Evolutionary conservation across 1,140 invertebrate genomes (phyloP).

Genomic region (Cepaea nemoralis): DNA sequence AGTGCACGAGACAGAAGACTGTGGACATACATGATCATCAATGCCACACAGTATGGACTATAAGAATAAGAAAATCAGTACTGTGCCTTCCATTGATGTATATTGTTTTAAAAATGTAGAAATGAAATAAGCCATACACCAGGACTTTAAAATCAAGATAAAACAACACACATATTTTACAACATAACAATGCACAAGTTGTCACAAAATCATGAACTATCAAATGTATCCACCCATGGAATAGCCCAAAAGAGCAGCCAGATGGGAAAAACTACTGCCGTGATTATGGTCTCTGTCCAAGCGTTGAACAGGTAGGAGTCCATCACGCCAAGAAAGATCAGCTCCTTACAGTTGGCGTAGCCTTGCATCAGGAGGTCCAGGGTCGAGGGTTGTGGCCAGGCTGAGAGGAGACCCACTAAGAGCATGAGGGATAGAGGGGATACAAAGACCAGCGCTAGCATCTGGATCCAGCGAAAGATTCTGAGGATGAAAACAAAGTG

Average conservation of each 20-base stretch:
- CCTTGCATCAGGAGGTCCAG: conserved; percentile 50
- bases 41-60: too few species aligned
- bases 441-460: conserved; percentile 57
- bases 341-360: conserved; percentile 74
- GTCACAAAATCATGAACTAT: background rate
- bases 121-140: too few species aligned
- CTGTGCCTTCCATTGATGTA: too few species aligned
- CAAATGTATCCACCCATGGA: conserved; percentile 29
- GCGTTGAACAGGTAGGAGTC: conserved; percentile 84
- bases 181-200: too few species aligned
- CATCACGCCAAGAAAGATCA: conserved; percentile 83
- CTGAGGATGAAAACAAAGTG: conserved; percentile 42
- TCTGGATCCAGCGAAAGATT: conserved; percentile 53
- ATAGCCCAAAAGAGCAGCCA: conserved; percentile 78
- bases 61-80: too few species aligned
- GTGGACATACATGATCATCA: too few species aligned
- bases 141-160: too few species aligned
- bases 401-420: conserved; percentile 53
- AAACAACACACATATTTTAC: too few species aligned
- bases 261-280: conserved; percentile 75
- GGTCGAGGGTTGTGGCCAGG: conserved; percentile 14
- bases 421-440: conserved; percentile 62
- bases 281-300: conserved; percentile 77
- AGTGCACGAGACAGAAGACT: too few species aligned
- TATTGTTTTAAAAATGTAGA: too few species aligned